These are phyloP conservation scores for Sycophila texana DNA, from an alignment of 2,888 invertebrate species.

Conservation along the genomic window DNA sequence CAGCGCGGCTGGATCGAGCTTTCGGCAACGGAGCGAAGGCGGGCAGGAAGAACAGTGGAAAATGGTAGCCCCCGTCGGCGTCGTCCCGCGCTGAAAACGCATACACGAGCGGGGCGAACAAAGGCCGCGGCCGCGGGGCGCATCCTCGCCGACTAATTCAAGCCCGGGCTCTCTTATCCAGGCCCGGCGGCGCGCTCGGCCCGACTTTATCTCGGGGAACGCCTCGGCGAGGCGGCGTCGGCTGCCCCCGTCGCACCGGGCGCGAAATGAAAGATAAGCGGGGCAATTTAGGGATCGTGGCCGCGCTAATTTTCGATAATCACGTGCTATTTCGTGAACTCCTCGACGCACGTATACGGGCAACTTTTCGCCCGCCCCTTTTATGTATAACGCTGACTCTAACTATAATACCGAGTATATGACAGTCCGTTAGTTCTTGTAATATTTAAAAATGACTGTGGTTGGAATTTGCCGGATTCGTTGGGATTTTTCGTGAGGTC, in stretches of 20 bases:
- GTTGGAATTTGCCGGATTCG: too few species aligned
- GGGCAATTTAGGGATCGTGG: slow-evolving; percentile 40
- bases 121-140: slow-evolving; percentile 29
- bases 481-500: too few species aligned
- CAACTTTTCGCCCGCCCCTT: neutral
- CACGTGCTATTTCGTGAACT: slow-evolving; percentile 44
- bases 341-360: neutral
- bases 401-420: too few species aligned
- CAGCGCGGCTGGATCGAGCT: slow-evolving; percentile 33
- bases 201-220: slow-evolving; percentile 40
- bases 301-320: slow-evolving; percentile 49
- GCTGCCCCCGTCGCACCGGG: neutral
- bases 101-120: slow-evolving; percentile 35
- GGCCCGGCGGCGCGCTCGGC: slow-evolving; percentile 19
- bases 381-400: neutral
- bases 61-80: slow-evolving; percentile 36
- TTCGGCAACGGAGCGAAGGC: slow-evolving; percentile 39
- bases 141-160: slow-evolving; percentile 49
- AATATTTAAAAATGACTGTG: too few species aligned
- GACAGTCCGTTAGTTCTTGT: too few species aligned
- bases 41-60: slow-evolving; percentile 28
- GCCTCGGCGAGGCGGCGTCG: slow-evolving; percentile 13
- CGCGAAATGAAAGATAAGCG: slow-evolving; percentile 48
- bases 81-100: slow-evolving; percentile 32
- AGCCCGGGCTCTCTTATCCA: slow-evolving; percentile 44